Evolutionary conservation across 2,888 invertebrate genomes (phyloP).

Genomic region (Phortica okadai): DNA sequence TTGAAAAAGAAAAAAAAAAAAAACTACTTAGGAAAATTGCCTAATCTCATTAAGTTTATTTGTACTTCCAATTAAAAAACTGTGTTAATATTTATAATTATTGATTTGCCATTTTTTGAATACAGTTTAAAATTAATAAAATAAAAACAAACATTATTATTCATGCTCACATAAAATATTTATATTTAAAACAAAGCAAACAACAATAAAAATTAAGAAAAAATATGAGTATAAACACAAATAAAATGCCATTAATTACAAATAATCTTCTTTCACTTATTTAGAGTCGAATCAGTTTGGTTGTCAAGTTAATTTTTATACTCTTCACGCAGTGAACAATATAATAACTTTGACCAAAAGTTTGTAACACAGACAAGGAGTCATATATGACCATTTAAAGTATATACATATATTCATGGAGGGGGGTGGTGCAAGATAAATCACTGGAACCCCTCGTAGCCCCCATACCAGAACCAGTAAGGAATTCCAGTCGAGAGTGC

Average conservation of each 20-base stretch:
- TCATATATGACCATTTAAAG: too few species aligned
- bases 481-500: too few species aligned
- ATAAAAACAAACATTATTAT: not conserved
- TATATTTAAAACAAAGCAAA: constrained; percentile 37
- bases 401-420: too few species aligned
- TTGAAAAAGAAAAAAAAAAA: constrained; percentile 1
- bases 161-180: not conserved
- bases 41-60: constrained; percentile 27
- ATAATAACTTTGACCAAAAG: too few species aligned
- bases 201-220: constrained; percentile 50
- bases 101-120: constrained; percentile 18
- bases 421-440: too few species aligned
- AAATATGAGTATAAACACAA: constrained; percentile 40
- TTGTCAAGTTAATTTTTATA: too few species aligned
- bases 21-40: constrained; percentile 11
- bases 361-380: too few species aligned
- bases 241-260: constrained; percentile 40
- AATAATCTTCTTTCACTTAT: too few species aligned
- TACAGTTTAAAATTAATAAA: not conserved
- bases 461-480: too few species aligned
- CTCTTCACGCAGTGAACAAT: too few species aligned
- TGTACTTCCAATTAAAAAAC: constrained; percentile 59
- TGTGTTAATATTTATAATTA: constrained; percentile 28
- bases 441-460: too few species aligned
- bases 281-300: too few species aligned